Percentiles rank a stretch among this genome's conserved stretches.
Evolutionary conservation across 2,888 invertebrate species (phyloP).

Genomic region (Luperina nickerlii): DNA sequence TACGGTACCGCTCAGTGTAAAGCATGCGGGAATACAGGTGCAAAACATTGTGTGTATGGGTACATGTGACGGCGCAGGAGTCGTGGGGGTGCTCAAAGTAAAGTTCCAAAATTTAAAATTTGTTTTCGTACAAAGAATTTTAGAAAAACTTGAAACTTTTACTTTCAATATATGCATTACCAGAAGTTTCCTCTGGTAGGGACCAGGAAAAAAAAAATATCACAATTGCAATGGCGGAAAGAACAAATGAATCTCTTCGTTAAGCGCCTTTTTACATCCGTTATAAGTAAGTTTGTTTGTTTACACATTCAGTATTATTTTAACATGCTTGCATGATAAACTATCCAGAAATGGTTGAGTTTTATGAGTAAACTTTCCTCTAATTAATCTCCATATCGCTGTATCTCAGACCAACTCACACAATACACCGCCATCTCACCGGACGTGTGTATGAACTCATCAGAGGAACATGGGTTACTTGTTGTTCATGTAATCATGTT

Average conservation of each 20-base stretch:
- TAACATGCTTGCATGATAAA: neutral
- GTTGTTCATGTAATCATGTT: slow-evolving; percentile 30
- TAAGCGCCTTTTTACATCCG: neutral
- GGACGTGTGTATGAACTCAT: slow-evolving; percentile 43
- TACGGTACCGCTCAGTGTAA: no score
- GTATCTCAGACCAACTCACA: slow-evolving; percentile 32
- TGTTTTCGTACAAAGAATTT: neutral
- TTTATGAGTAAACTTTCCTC: neutral
- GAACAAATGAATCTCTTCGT: neutral
- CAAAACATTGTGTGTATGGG: neutral
- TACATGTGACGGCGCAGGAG: neutral
- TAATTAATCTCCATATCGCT: slow-evolving; percentile 32
- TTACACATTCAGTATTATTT: no score
- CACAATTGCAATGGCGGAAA: no score
- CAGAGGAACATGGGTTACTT: slow-evolving; percentile 45
- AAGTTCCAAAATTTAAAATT: neutral
- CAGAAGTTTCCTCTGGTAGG: neutral
- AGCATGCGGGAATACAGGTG: neutral
- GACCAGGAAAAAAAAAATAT: neutral
- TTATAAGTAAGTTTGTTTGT: neutral
- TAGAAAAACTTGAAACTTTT: neutral
- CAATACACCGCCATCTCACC: slow-evolving; percentile 38
- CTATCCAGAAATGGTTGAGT: neutral
- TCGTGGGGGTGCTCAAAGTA: no score
- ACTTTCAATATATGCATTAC: no score